Evolutionary conservation across 2,888 invertebrate species (phyloP).

Genomic region (Plutella xylostella): DNA sequence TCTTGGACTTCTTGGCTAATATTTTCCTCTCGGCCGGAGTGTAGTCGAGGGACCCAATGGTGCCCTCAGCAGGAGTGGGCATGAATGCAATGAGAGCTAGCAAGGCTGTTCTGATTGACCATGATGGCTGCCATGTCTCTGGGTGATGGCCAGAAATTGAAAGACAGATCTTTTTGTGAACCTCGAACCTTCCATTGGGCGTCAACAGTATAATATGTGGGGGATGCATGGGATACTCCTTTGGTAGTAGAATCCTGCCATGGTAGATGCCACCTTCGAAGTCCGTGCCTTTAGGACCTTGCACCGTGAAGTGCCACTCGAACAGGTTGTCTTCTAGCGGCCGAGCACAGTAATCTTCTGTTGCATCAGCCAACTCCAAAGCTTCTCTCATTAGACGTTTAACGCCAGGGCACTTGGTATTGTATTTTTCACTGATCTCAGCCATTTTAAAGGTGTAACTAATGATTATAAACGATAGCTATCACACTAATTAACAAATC

Average conservation of each 20-base stretch:
- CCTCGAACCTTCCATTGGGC: slow-evolving; percentile 94
- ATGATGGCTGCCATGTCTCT: slow-evolving; percentile 98
- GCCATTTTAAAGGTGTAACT: too few relatives aligned
- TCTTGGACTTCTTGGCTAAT: slow-evolving; percentile 79
- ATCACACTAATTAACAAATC: background rate
- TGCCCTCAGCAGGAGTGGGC: slow-evolving; percentile 90
- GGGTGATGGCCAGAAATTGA: slow-evolving; percentile 97
- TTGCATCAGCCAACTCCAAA: slow-evolving; percentile 84
- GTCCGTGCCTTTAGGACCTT: slow-evolving; percentile 89
- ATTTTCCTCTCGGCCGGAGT: slow-evolving; percentile 83
- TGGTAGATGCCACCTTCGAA: slow-evolving; percentile 94
- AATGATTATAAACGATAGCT: too few relatives aligned
- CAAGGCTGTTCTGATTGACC: slow-evolving; percentile 94
- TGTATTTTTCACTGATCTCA: slow-evolving; percentile 62
- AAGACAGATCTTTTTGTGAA: slow-evolving; percentile 93
- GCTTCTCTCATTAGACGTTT: slow-evolving; percentile 95
- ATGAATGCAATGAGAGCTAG: slow-evolving; percentile 94
- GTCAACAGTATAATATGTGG: slow-evolving; percentile 94
- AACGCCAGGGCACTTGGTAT: slow-evolving; percentile 79
- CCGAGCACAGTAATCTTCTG: slow-evolving; percentile 89
- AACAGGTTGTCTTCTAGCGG: slow-evolving; percentile 96
- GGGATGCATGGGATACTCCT: slow-evolving; percentile 98
- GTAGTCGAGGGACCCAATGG: slow-evolving; percentile 92
- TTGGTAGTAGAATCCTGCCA: slow-evolving; percentile 89
- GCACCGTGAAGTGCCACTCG: slow-evolving; percentile 97